phyloP scores from a whole-genome alignment of 2,797 vertebrate genomes.

The Microcaecilia unicolor region DNA sequence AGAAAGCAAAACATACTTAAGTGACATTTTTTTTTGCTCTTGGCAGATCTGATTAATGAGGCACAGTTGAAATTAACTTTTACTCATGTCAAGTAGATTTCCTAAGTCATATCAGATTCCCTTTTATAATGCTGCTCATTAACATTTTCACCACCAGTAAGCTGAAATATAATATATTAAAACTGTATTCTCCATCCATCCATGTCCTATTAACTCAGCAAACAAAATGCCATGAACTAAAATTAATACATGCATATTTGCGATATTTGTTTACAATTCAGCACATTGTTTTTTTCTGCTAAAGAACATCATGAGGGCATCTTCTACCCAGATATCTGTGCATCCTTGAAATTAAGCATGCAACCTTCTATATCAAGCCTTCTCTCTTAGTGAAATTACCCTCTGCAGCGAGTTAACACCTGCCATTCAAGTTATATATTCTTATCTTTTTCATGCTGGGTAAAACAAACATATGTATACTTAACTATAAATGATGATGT shows the following conservation, averaged over 20 bases:
- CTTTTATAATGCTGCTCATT: constrained; percentile 23
- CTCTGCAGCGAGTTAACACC: neutral
- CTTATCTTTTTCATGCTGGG: too few relatives aligned
- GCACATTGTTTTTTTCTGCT: neutral
- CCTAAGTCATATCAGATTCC: constrained; percentile 15
- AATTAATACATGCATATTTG: constrained; percentile 32
- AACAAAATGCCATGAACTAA: constrained; percentile 45
- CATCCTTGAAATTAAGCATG: neutral
- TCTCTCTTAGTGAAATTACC: neutral
- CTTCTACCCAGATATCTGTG: neutral
- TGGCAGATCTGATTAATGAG: constrained; percentile 53
- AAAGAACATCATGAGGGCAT: too few relatives aligned
- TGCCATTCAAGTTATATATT: too few relatives aligned
- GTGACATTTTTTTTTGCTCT: constrained; percentile 37
- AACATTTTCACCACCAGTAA: constrained; percentile 32
- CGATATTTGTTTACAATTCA: neutral
- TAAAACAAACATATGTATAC: too few relatives aligned
- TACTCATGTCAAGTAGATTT: constrained; percentile 30
- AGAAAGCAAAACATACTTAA: constrained; percentile 34
- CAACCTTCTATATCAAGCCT: neutral
- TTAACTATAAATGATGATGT: too few relatives aligned
- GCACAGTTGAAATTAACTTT: constrained; percentile 46
- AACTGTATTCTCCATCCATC: constrained; percentile 23
- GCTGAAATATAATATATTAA: constrained; percentile 24
- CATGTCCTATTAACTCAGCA: constrained; percentile 35